These are phyloP conservation scores for Berghia stephanieae DNA, from an alignment of 1,140 invertebrate genomes.

Conservation along the genomic window DNA sequence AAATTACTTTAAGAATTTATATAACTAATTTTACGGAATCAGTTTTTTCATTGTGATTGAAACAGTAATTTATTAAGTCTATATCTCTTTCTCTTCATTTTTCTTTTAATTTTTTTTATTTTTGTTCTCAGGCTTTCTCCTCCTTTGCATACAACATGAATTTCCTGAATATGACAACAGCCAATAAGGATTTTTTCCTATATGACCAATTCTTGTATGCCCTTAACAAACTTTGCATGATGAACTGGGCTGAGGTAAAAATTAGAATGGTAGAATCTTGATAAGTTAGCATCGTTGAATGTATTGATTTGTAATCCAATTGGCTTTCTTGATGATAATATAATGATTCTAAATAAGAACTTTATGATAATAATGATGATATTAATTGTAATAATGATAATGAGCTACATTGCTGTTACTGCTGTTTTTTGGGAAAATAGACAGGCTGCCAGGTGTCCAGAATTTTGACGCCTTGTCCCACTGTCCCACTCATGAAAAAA, in stretches of 20 bases:
- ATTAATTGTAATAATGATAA: no score
- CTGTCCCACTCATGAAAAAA: no score
- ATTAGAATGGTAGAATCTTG: no score
- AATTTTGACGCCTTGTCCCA: no score
- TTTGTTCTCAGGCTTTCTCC: slow-evolving; percentile 64
- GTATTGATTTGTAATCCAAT: no score
- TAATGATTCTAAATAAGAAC: background rate
- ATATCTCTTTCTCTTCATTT: background rate
- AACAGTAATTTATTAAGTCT: background rate
- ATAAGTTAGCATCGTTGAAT: no score
- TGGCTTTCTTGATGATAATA: background rate
- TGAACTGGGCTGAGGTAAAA: slow-evolving; percentile 49
- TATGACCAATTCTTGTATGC: slow-evolving; percentile 46
- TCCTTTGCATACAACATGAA: slow-evolving; percentile 62
- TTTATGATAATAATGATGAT: background rate
- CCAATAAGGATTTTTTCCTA: slow-evolving; percentile 15
- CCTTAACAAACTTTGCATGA: slow-evolving; percentile 48
- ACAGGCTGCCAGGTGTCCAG: no score
- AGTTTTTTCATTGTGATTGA: background rate
- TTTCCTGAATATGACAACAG: slow-evolving; percentile 60
- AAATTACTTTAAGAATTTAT: no score
- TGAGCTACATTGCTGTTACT: no score
- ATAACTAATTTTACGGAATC: no score
- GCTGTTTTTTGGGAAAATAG: no score
- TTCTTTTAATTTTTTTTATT: slow-evolving; percentile 6